Conservation (phyloP, 2,797 vertebrate species). For the Arctocebus calabarensis region DNA sequence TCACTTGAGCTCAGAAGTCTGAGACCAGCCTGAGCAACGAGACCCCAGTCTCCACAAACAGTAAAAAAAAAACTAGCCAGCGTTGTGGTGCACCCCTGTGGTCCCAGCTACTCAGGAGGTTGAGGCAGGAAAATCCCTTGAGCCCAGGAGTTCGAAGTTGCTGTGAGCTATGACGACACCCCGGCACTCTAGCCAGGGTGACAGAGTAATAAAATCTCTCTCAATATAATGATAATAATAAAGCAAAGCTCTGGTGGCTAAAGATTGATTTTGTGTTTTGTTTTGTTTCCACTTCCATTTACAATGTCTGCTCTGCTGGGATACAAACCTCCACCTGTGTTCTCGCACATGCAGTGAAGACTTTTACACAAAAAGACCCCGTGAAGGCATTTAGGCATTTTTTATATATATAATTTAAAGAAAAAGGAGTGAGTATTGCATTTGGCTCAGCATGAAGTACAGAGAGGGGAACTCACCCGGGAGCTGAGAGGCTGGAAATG, state of each 20-base stretch:
- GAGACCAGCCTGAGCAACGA: not conserved
- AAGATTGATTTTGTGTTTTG: not conserved
- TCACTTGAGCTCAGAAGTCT: not conserved
- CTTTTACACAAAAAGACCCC: not conserved
- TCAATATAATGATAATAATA: not conserved
- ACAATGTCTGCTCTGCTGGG: not conserved
- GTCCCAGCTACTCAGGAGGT: not conserved
- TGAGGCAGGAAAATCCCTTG: not conserved
- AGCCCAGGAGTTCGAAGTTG: not conserved
- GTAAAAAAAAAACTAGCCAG: not conserved
- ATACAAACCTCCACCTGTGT: not conserved
- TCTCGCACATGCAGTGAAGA: not conserved
- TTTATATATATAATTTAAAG: not conserved
- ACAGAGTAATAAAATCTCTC: not conserved
- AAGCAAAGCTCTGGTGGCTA: no score
- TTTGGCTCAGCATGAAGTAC: not conserved
- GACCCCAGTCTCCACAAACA: not conserved
- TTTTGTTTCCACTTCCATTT: not conserved
- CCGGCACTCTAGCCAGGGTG: not conserved
- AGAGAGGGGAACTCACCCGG: not conserved
- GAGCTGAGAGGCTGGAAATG: not conserved
- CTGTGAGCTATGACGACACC: not conserved
- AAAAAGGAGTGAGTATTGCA: not conserved
- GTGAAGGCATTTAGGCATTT: not conserved
- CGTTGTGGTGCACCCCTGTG: not conserved